A percentile compares a stretch with the other conserved stretches of the same genome.
These are phyloP conservation scores for Thamnophis elegans DNA, from an alignment of 2,797 vertebrate genomes.

Conservation along the genomic window DNA sequence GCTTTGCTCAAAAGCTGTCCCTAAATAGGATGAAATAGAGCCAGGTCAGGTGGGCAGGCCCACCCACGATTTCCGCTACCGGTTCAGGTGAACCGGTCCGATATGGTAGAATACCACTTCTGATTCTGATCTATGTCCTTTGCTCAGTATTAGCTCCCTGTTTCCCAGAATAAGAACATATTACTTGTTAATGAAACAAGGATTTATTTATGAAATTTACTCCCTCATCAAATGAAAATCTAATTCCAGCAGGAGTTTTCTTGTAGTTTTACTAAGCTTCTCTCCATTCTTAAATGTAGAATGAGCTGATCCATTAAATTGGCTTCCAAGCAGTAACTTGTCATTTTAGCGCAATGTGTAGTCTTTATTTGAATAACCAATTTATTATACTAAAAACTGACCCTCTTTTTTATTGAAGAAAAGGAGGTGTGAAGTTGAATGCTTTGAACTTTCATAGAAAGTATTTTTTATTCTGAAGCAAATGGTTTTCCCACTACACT, in stretches of 20 bases:
- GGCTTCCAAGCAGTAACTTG: slow-evolving; percentile 18
- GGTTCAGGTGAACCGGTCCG: too few species aligned
- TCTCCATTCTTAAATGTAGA: slow-evolving; percentile 35
- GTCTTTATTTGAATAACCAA: slow-evolving; percentile 5
- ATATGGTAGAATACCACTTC: too few species aligned
- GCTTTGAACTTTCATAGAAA: slow-evolving; percentile 41
- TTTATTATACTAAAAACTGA: slow-evolving; percentile 2
- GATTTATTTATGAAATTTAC: background rate
- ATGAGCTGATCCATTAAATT: slow-evolving; percentile 15
- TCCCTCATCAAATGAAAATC: background rate
- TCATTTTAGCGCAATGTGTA: background rate
- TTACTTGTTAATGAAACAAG: slow-evolving; percentile 7
- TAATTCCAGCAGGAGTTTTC: slow-evolving; percentile 10
- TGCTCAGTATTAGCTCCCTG: background rate
- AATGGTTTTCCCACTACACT: slow-evolving; percentile 30
- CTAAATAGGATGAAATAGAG: too few species aligned
- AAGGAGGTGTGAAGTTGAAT: slow-evolving; percentile 17
- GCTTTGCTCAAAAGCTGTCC: too few species aligned
- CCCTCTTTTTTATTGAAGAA: slow-evolving; percentile 24
- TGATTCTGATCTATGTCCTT: background rate
- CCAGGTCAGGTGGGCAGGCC: too few species aligned
- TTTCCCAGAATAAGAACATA: background rate
- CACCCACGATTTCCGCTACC: too few species aligned
- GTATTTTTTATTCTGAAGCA: slow-evolving; percentile 36
- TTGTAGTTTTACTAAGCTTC: slow-evolving; percentile 1